phyloP scores from a whole-genome alignment of 2,797 vertebrate species.

The Macropodus opercularis region DNA sequence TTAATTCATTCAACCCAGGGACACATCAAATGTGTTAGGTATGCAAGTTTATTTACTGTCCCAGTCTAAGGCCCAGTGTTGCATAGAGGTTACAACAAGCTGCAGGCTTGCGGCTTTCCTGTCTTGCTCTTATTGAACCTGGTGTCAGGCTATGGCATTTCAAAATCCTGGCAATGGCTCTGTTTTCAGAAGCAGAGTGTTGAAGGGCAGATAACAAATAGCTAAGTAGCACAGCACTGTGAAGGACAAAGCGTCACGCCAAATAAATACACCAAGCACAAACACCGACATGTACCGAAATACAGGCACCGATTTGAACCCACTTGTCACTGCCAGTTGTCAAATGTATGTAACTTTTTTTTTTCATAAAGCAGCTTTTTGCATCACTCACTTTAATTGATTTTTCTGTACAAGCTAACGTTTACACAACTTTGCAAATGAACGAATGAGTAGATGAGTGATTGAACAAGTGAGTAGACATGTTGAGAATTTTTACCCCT shows the following conservation, averaged over 20 bases:
- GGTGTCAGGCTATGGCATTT: constrained; percentile 70
- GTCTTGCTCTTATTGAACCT: constrained; percentile 40
- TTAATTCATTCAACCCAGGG: not conserved
- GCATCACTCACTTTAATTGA: constrained; percentile 4
- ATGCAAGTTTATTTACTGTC: not conserved
- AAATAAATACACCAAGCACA: constrained; percentile 53
- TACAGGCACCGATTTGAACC: constrained; percentile 7
- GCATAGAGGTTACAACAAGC: constrained; percentile 66
- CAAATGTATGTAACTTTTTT: not conserved
- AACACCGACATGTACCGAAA: constrained; percentile 36
- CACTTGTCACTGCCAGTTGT: not conserved
- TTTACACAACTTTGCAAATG: constrained; percentile 58
- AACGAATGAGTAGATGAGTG: constrained; percentile 55
- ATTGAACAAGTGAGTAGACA: constrained; percentile 47
- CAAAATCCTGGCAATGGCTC: constrained; percentile 62
- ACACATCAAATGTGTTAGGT: not conserved
- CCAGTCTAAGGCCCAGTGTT: constrained; percentile 33
- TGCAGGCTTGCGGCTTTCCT: constrained; percentile 41
- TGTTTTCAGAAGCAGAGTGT: constrained; percentile 57
- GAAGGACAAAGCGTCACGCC: constrained; percentile 66
- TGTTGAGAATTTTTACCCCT: constrained; percentile 63
- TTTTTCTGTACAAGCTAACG: constrained; percentile 21
- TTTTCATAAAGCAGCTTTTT: not conserved
- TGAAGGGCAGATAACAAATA: constrained; percentile 58
- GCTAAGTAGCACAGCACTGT: constrained; percentile 51